phyloP scores from a whole-genome alignment of 2,888 invertebrate genomes.

The Sinodicranocentrus sp. region DNA sequence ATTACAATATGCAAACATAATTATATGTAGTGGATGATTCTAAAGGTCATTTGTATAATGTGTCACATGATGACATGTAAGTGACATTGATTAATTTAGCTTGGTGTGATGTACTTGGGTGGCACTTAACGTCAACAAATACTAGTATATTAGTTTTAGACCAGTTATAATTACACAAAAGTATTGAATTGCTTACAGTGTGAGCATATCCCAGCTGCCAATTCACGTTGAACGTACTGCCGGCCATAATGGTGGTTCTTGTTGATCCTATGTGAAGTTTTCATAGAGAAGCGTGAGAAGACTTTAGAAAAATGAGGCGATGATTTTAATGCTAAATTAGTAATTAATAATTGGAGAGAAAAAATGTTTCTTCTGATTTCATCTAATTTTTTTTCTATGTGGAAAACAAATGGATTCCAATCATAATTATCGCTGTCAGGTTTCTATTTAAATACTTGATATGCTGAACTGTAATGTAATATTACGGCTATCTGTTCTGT shows the following conservation, averaged over 20 bases:
- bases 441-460: too few relatives aligned
- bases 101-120: constrained; percentile 31
- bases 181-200: constrained; percentile 51
- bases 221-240: constrained; percentile 71
- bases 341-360: constrained; percentile 37
- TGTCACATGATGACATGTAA: too few relatives aligned
- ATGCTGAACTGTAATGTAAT: too few relatives aligned
- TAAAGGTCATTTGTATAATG: too few relatives aligned
- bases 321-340: constrained; percentile 33
- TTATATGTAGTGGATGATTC: too few relatives aligned
- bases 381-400: neutral
- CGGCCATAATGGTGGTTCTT: constrained; percentile 67
- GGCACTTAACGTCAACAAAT: neutral
- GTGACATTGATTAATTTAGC: constrained; percentile 23
- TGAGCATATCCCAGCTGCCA: constrained; percentile 73
- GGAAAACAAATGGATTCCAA: too few relatives aligned
- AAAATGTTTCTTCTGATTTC: neutral
- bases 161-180: neutral
- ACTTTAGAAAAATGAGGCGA: constrained; percentile 39
- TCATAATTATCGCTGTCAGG: too few relatives aligned
- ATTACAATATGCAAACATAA: too few relatives aligned
- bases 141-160: too few relatives aligned
- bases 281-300: constrained; percentile 31
- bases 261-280: constrained; percentile 63
- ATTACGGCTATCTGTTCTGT: too few relatives aligned